Evolutionary conservation across 37 sponge, comb jelly and placozoan species (phyloP), one percentile per base, ranked within the genome.

Genomic region (Oscarella lobularis): DNA sequence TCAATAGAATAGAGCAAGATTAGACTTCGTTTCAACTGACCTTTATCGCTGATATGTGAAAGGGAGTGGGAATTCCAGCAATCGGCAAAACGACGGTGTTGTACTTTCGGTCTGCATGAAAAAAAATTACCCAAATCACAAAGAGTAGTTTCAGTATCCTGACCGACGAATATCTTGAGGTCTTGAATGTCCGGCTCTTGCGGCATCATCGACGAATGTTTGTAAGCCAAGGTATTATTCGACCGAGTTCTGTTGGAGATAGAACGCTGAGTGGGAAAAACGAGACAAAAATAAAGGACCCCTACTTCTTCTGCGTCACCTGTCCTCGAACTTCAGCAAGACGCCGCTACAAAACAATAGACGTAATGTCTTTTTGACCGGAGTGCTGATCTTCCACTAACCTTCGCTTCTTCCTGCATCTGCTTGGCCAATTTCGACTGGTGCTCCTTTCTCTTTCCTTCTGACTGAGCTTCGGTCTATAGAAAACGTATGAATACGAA

Each of bases 11-110:
- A 66, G 33, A 4, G 35, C 33, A n/a, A 6, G 75, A 36, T 6
- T 31, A 39, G 20, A 79, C 73, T 30, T 2, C 1, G 2, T 77
- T 38, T 41, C 36, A 76, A 4, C 77, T 33, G 34, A 90, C 91
- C 89, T 98, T 98, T 38, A 98, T 73, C 5, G 84, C 88, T 9
- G 95, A 94, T 37, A 98, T 88, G 74, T 98, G 99, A 66, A 94
- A 94, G 6, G 95, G 95, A 36, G 85, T 81, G 36, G 95, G 74
- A 9, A 86, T 34, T 38, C 99, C 99, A 84, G 80, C 78, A 9
- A 98, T 75, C 0, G 99, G 99, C 5, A 98, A 73, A 31, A 98
- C 73, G 27, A 94, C 73, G 40, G 92, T 79, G 66, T 98, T 95
- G 54, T 98, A 87, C 38, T 92, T 88, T 9, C 77, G 41, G 75